phyloP scores from a whole-genome alignment of 1,140 invertebrate genomes.

The Dufourea novaeangliae region DNA sequence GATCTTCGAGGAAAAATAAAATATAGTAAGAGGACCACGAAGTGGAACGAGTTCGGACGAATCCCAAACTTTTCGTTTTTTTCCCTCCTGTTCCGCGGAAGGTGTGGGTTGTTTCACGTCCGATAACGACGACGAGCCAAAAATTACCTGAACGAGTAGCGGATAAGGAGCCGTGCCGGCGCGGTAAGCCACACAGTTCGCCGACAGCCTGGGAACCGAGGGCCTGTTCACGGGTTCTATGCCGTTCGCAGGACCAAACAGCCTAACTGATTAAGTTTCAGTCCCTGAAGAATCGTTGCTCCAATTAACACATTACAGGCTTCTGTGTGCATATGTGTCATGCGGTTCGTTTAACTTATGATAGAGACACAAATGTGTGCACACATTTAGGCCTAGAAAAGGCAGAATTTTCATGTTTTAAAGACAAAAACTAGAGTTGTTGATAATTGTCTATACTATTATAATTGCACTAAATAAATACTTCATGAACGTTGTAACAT shows the following conservation, averaged over 20 bases:
- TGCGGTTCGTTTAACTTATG: too few relatives aligned
- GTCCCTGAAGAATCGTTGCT: background rate
- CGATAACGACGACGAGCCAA: slow-evolving; percentile 1
- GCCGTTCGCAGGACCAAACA: slow-evolving; percentile 31
- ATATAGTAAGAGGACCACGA: background rate
- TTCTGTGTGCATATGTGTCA: too few relatives aligned
- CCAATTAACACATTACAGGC: background rate
- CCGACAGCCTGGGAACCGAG: slow-evolving; percentile 57
- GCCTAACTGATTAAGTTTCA: slow-evolving; percentile 46
- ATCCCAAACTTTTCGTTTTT: background rate
- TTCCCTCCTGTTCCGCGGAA: background rate
- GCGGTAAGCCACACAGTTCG: slow-evolving; percentile 62
- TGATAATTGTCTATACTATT: too few relatives aligned
- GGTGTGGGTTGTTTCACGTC: background rate
- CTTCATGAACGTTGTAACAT: too few relatives aligned
- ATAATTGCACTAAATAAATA: too few relatives aligned
- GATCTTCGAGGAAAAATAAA: background rate
- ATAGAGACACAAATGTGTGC: too few relatives aligned
- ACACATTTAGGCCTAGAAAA: too few relatives aligned
- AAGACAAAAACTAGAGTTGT: too few relatives aligned
- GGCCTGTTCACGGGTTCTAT: slow-evolving; percentile 38
- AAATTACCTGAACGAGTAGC: background rate
- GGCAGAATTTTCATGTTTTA: too few relatives aligned
- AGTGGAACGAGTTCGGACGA: background rate
- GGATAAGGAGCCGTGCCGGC: slow-evolving; percentile 63